These are phyloP conservation scores for Xiphophorus maculatus DNA, from an alignment of 2,113 vertebrate species.

Conservation along the genomic window DNA sequence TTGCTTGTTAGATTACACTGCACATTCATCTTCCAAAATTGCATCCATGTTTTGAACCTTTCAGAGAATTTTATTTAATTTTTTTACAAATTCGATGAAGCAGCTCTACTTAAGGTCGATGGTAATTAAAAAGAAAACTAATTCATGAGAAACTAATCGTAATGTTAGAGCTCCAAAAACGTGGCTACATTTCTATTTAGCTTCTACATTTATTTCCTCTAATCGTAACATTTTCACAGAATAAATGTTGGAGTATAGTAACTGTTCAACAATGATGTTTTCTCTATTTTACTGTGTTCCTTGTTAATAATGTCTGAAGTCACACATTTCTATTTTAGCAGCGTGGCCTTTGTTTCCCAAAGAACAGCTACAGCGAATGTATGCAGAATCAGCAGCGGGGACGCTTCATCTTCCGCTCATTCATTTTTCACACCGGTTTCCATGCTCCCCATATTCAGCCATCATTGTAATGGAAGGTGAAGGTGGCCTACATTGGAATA, in stretches of 20 bases:
- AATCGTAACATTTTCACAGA: neutral
- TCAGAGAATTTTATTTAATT: neutral
- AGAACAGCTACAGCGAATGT: slow-evolving; percentile 23
- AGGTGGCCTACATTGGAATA: slow-evolving; percentile 73
- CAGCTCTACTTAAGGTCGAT: neutral
- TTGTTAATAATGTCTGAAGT: slow-evolving; percentile 8
- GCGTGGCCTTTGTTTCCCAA: slow-evolving; percentile 23
- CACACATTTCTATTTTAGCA: slow-evolving; percentile 6
- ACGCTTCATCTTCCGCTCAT: slow-evolving; percentile 59
- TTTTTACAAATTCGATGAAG: neutral
- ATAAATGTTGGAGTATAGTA: neutral
- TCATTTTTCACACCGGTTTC: slow-evolving; percentile 62
- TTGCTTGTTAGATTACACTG: slow-evolving; percentile 3
- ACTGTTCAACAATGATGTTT: neutral
- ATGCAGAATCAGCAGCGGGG: slow-evolving; percentile 31
- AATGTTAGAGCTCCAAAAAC: neutral
- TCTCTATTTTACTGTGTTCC: neutral
- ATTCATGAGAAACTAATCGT: neutral
- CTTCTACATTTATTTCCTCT: neutral
- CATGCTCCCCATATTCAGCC: slow-evolving; percentile 56
- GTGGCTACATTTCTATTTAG: neutral
- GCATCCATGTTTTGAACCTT: neutral
- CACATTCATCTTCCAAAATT: neutral
- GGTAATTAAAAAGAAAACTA: neutral
- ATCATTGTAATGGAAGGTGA: slow-evolving; percentile 72